A percentile compares a stretch with the other conserved stretches of the same genome.
phyloP scores from a whole-genome alignment of 2,113 vertebrate genomes.

The Caretta caretta region DNA sequence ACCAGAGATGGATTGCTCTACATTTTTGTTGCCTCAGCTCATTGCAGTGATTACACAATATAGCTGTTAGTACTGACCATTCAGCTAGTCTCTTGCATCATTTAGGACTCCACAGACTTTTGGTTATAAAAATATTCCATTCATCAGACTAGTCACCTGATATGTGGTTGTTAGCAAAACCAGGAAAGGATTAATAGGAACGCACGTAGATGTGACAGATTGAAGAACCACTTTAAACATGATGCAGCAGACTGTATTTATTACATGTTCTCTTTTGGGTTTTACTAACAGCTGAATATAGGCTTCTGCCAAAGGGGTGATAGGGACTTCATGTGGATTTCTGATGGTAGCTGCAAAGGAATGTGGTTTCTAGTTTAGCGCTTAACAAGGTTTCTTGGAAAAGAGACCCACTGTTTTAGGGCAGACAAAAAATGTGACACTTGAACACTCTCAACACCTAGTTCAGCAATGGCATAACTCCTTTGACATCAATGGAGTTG shows the following conservation, averaged over 20 bases:
- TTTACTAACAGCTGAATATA: not conserved
- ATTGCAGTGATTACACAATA: fast-evolving
- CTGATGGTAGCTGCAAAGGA: not conserved
- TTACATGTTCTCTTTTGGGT: not conserved
- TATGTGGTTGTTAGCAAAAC: not conserved
- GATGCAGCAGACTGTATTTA: not conserved
- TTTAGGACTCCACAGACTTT: not conserved
- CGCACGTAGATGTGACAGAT: not conserved
- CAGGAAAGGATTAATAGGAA: not conserved
- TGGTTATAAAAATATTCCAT: not conserved
- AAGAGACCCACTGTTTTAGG: not conserved
- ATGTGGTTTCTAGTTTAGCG: not conserved
- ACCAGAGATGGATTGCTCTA: not conserved
- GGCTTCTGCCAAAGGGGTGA: not conserved
- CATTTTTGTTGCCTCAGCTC: not conserved
- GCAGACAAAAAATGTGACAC: not conserved
- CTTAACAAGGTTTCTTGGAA: not conserved
- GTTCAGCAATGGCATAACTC: not conserved
- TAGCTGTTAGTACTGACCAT: not conserved
- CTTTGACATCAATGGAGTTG: not conserved
- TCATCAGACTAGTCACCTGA: not conserved
- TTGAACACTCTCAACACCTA: not conserved
- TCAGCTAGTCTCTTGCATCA: not conserved
- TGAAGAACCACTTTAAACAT: not conserved
- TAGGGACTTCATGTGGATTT: not conserved